Conservation (phyloP, 2,797 vertebrate genomes). For the Anabacerthia variegaticeps region DNA sequence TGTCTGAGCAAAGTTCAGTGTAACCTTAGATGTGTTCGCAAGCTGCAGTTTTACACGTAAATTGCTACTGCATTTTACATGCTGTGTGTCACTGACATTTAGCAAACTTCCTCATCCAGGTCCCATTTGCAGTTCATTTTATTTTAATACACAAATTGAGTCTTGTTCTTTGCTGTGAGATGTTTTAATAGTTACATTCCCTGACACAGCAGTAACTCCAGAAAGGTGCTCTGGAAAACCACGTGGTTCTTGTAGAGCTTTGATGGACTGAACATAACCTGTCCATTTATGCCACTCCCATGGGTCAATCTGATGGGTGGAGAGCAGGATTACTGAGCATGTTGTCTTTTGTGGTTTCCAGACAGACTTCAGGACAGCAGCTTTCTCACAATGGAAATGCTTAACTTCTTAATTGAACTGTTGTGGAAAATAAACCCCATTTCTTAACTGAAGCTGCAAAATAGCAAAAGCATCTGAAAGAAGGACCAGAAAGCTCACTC, state of each 20-base stretch:
- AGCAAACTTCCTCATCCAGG: not conserved
- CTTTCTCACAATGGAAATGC: not conserved
- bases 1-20: not conserved
- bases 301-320: not conserved
- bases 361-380: not conserved
- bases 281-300: fast-evolving
- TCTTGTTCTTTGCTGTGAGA: not conserved
- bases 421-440: not conserved
- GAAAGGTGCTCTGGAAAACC: not conserved
- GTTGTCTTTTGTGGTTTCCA: not conserved
- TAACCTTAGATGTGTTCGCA: not conserved
- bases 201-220: not conserved
- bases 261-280: not conserved
- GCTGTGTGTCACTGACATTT: not conserved
- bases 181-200: not conserved
- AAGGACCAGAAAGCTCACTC: not conserved
- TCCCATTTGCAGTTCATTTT: not conserved
- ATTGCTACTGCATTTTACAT: not conserved
- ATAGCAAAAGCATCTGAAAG: not conserved
- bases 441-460: not conserved
- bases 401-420: not conserved
- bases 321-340: not conserved
- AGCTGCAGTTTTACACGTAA: not conserved
- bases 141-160: not conserved
- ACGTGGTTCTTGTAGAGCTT: not conserved